Percentiles rank a stretch among this genome's conserved stretches.
These are phyloP conservation scores for Sorex araneus DNA, from an alignment of 2,113 vertebrate genomes.

Conservation along the genomic window DNA sequence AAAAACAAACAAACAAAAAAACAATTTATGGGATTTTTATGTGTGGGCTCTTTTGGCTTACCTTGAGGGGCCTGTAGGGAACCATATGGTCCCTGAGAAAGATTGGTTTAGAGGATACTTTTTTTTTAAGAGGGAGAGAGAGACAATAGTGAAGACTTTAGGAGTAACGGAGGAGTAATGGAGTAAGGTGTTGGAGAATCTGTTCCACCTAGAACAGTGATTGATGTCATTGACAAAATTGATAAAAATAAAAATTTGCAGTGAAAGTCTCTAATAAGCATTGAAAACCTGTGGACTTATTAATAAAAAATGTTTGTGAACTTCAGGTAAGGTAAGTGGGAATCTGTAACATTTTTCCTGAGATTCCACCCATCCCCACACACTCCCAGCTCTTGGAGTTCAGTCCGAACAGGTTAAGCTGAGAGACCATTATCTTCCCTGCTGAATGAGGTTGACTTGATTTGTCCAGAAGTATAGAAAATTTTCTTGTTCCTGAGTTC, in stretches of 20 bases:
- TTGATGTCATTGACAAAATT: background rate
- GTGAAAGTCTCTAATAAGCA: background rate
- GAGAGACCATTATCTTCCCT: background rate
- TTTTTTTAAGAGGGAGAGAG: background rate
- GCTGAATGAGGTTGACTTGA: background rate
- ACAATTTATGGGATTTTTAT: too few species aligned
- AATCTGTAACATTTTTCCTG: background rate
- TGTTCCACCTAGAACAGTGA: background rate
- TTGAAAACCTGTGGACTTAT: background rate
- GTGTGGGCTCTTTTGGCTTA: too few species aligned
- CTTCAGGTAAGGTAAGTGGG: background rate
- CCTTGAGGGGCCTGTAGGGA: too few species aligned
- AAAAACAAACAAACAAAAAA: too few species aligned
- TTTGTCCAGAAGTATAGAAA: background rate
- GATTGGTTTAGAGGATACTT: slow-evolving; percentile 1
- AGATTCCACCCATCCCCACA: background rate
- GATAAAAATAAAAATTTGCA: background rate
- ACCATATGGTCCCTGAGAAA: background rate
- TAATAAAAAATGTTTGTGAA: background rate
- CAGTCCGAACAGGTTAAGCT: too few species aligned
- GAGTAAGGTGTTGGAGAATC: background rate
- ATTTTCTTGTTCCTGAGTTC: background rate
- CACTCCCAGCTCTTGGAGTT: background rate
- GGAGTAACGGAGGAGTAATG: too few species aligned
- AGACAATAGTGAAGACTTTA: background rate